Percentiles rank a stretch among this genome's conserved stretches.
Conservation (phyloP, 1,140 invertebrate species). For the Zophobas morio region DNA sequence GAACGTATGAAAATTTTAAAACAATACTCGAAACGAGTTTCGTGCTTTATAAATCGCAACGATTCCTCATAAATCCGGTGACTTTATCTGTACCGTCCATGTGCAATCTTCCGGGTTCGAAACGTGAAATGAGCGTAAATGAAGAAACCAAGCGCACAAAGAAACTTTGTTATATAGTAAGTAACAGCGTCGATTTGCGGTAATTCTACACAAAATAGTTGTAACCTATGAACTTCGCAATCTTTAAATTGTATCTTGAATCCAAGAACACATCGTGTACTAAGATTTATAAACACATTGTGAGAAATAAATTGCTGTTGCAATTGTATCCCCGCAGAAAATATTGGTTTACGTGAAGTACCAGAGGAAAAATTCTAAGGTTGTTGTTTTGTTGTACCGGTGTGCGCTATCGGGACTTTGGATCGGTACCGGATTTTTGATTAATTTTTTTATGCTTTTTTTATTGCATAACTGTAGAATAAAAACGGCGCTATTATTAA, state of each 20-base stretch:
- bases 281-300: constrained; percentile 49
- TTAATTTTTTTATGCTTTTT: constrained; percentile 3
- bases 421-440: constrained; percentile 15
- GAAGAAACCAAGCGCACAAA: constrained; percentile 35
- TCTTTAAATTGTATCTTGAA: constrained; percentile 53
- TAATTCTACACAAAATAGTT: constrained; percentile 52
- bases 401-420: neutral
- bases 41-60: constrained; percentile 32
- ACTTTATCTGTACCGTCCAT: constrained; percentile 35
- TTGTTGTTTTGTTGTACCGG: constrained; percentile 16
- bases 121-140: constrained; percentile 42
- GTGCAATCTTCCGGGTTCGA: constrained; percentile 39
- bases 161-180: constrained; percentile 25
- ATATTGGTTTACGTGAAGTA: constrained; percentile 41
- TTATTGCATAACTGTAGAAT: constrained; percentile 22
- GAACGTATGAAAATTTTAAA: constrained; percentile 31
- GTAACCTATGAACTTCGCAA: constrained; percentile 51
- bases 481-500: constrained; percentile 6
- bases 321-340: constrained; percentile 40
- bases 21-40: constrained; percentile 22
- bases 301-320: constrained; percentile 50
- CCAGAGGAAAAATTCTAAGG: neutral
- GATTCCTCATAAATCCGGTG: constrained; percentile 37
- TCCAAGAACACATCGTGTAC: constrained; percentile 47
- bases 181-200: constrained; percentile 45